Base-by-base conservation (phyloP, 1,140 invertebrate genomes). In the Heliconius hewitsoni region DNA sequence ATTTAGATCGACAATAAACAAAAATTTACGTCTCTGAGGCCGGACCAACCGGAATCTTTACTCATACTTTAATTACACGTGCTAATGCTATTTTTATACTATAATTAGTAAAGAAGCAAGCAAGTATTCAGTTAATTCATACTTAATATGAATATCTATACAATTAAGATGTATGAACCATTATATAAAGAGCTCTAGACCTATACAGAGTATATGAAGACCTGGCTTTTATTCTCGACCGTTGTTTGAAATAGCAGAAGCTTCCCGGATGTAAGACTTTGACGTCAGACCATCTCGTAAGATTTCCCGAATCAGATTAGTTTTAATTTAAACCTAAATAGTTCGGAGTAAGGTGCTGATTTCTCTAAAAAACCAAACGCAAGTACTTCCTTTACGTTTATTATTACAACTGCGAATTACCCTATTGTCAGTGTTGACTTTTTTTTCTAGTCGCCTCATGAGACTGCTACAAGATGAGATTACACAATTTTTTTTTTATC, bases 241-340 rank as follows among this genome's bases (percentile, higher is more conserved):
- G 74, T 75, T 77, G 84, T 89, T 91, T 77, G 86, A 92, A 91
- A 91, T 91, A 91, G 88, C 89, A 83, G 86, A 88, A 80, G 89
- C 91, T 92, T 93, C 91, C 92, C 92, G 92, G 91, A 93, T 92
- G 91, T 91, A 80, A 81, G 78, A 71, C 81, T 87, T 83, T 92
- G 90, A 91, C 92, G 91, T 93, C 91, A 90, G 71, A 52, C 60
- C 85, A 92, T 93, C 92, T 91, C 86, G 83, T 81, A 84, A 86
- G 89, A 91, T 89, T 89, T 90, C 83, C 89, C 88, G 85, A 88
- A 88, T 83, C 76, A 73, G 73, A 80, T 74, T 82, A 81, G 83
- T 81, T 82, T 82, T 82, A 75, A 86, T 90, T 86, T 85, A 85
- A 84, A 79, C 78, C 83, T 86, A 89, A 85, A 78, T 71, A 46